Base-by-base conservation (phyloP, 2,888 invertebrate species). In the Rhogogaster chlorosoma region DNA sequence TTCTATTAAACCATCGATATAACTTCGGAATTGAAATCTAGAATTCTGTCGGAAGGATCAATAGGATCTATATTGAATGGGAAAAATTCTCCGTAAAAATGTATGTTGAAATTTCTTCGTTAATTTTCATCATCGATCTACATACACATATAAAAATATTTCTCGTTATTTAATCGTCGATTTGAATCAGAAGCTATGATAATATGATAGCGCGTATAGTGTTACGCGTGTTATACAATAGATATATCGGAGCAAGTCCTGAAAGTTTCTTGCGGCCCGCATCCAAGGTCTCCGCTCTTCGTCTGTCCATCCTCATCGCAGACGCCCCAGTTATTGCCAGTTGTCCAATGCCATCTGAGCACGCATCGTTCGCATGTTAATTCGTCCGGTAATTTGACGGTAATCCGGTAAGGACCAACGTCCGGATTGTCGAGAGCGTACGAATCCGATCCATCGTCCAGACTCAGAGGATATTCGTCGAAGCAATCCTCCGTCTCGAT, bases 401-500 rank as follows among this genome's bases (percentile, higher is more conserved):
- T 70, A 2, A 93, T 87, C 18, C 86, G 84, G 83, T 91, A 90
- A n/a, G 88, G 86, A 0, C 90, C 91, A 1, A 86, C 49, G 36
- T 89, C 87, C 7, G 85, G 85, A 7, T 73, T 85, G 0, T 83
- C 61, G 2, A 94, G 88, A 0, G 85, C 61, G 86, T 93, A 93
- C 36, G 86, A 87, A 80, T 88, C 87, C 6, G 89, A 89, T 4
- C 93, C 93, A 77, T 94, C 91, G 1, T 87, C 89, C 7, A 94
- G 86, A 71, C 61, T 84, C 2, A 95, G 85, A 0, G 89, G 92
- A 87, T 95, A 86, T 53, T 92, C 89, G 0, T 91, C 87, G 87
- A 95, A 95, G 86, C 95, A 95, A 0, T 91, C 93, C 53, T 95
- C 95, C 0, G 94, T 94, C 88, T 95, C 95, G 1, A 90, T 88